Evolutionary conservation across 2,797 vertebrate species (phyloP), one percentile per base, ranked within the genome.

Genomic region (Hyperoplus immaculatus): DNA sequence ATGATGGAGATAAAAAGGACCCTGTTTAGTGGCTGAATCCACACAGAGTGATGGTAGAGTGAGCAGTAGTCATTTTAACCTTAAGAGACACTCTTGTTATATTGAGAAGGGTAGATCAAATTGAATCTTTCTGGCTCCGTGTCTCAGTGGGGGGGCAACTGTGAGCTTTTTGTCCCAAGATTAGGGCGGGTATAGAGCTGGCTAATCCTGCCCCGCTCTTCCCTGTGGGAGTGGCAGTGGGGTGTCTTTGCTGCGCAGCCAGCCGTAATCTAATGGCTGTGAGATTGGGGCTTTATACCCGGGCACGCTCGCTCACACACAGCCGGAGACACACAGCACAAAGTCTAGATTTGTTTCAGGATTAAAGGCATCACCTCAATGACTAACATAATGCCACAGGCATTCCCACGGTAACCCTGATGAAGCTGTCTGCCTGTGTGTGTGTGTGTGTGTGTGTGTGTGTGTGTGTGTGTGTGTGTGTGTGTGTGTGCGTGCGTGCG

Each of bases 351-450:
- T 92, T 94, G 91, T 92, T 89, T 91, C 93, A 87, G 92, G 94
- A 94, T 94, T 94, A 93, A 90, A 93, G 83, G 77, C 91, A 86
- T 83, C 87, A 92, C 91, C 91, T 94, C 90, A 91, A 79, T 88
- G 89, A 86, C 84, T 84, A 88, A 94, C 84, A 91, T 78, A 91
- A 85, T 91, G 94, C 94, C 89, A 84, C 82, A 87, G 94, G 93
- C 91, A 93, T 95, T 96, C 93, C 94, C 95, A 95, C 92, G 91
- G 93, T 92, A 93, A 95, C 93, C 83, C 78, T 69, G 64, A 89
- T 82, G 75, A 86, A 64, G 67, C n/a, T 75, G 78, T 73, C 16
- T 56, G 46, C 29, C 4, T 71, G 36, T 64, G 39, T 53, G 62
- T 66, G 55, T 11, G 47, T 14, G 71, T 58, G 39, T 80, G 62